Percentiles rank a stretch among this genome's conserved stretches.
phyloP scores from a whole-genome alignment of 2,797 vertebrate genomes.

The Sylvia borin region DNA sequence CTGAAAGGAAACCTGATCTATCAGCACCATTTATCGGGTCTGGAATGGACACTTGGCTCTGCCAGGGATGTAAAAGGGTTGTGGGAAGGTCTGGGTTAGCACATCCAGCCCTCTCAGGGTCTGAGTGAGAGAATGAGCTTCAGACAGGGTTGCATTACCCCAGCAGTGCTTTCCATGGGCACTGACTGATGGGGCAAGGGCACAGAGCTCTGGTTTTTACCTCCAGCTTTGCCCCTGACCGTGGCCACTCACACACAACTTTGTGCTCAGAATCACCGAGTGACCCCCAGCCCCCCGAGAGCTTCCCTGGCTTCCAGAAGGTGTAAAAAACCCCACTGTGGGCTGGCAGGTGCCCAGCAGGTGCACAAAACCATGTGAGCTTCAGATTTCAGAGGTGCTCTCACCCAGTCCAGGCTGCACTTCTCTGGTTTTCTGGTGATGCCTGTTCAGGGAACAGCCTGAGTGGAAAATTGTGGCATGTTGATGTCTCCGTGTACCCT shows the following conservation, averaged over 20 bases:
- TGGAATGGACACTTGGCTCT: neutral
- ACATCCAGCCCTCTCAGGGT: neutral
- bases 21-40: neutral
- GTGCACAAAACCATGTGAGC: neutral
- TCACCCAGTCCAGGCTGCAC: neutral
- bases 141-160: neutral
- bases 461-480: neutral
- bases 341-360: neutral
- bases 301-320: neutral
- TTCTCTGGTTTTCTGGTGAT: neutral
- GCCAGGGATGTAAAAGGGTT: neutral
- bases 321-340: accelerated
- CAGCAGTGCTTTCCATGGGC: neutral
- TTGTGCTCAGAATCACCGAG: accelerated
- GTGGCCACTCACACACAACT: neutral
- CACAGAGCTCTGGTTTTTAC: neutral
- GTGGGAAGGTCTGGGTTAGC: neutral
- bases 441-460: neutral
- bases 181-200: neutral
- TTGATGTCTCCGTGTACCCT: neutral
- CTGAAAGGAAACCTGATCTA: neutral
- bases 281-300: accelerated
- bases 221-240: neutral
- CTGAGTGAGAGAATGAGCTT: neutral
- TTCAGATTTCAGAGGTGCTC: neutral